Evolutionary conservation across 2,113 vertebrate species (phyloP).

Genomic region (Nipponia nippon): DNA sequence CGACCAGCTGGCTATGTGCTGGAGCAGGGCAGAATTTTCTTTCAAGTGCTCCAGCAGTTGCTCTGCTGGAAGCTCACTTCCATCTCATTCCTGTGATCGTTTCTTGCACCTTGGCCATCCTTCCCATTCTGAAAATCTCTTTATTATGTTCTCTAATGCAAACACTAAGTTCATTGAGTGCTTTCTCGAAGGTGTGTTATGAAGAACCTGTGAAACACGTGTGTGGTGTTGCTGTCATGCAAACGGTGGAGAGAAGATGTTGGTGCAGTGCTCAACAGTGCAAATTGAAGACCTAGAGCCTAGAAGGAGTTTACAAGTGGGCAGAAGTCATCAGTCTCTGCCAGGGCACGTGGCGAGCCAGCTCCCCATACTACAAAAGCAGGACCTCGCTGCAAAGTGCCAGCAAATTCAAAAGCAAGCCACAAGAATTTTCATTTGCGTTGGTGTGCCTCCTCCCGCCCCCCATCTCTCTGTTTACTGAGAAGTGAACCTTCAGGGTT

Average conservation of each 20-base stretch:
- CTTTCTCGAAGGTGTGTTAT: background rate
- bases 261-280: background rate
- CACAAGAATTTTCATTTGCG: conserved; percentile 46
- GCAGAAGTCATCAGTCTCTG: background rate
- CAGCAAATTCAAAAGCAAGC: conserved; percentile 22
- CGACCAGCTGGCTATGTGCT: background rate
- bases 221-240: background rate
- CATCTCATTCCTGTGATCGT: background rate
- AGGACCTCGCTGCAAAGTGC: background rate
- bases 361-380: background rate
- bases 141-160: background rate
- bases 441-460: background rate
- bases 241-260: background rate
- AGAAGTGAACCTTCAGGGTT: conserved; percentile 7
- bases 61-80: background rate
- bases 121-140: background rate
- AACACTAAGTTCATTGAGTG: background rate
- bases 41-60: background rate
- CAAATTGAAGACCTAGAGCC: background rate
- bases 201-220: background rate
- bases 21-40: background rate
- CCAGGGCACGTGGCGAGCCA: background rate
- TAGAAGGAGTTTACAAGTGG: background rate
- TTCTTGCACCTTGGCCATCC: background rate
- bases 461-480: background rate